Percentiles rank a stretch among this genome's conserved stretches.
phyloP scores from a whole-genome alignment of 64 coral and sea anemone species.

The Porites lutea region DNA sequence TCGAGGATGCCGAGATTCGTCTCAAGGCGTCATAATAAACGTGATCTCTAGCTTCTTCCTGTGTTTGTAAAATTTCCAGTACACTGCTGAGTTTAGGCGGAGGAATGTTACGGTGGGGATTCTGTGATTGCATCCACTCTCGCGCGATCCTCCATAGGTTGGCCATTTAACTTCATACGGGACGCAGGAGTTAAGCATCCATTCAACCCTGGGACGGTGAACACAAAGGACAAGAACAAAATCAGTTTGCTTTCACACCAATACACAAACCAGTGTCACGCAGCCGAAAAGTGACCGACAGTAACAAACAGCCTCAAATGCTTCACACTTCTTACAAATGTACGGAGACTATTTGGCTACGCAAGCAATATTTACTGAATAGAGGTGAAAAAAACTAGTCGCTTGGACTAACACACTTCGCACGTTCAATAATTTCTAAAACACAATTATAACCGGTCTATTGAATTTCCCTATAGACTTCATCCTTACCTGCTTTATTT shows the following conservation, averaged over 20 bases:
- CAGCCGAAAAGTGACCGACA: background rate
- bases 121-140: constrained; percentile 17
- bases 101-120: background rate
- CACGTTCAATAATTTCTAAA: background rate
- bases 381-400: background rate
- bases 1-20: constrained; percentile 41
- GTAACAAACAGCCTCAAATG: background rate
- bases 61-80: constrained; percentile 48
- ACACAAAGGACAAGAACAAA: background rate
- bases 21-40: constrained; percentile 71
- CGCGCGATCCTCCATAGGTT: constrained; percentile 31
- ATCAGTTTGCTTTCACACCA: background rate
- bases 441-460: background rate
- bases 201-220: background rate
- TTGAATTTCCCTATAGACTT: background rate
- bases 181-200: background rate
- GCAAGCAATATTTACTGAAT: background rate
- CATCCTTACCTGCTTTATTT: too few relatives aligned
- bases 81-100: constrained; percentile 23
- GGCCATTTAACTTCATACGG: constrained; percentile 7
- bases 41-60: constrained; percentile 70
- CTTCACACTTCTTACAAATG: background rate
- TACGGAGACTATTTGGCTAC: background rate
- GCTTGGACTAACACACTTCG: background rate
- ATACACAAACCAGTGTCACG: constrained; percentile 35